Percentiles rank a stretch among this genome's conserved stretches.
Evolutionary conservation across 2,113 vertebrate genomes (phyloP).

Genomic region (Campylomormyrus numenius): DNA sequence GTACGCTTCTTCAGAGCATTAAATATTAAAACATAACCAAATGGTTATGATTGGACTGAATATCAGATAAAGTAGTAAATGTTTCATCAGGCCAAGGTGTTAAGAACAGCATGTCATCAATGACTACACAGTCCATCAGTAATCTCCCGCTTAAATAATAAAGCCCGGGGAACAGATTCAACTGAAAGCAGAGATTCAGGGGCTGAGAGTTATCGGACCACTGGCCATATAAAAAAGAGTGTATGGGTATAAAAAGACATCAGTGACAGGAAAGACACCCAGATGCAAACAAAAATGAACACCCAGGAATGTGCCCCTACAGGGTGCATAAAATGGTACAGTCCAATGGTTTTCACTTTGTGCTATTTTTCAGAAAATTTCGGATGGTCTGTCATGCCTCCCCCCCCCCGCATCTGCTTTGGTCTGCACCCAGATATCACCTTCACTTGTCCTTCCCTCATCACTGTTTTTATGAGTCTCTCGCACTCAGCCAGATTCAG

Average conservation of each 20-base stretch:
- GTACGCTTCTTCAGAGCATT: background rate
- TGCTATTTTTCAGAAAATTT: background rate
- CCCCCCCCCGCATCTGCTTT: background rate
- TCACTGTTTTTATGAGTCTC: background rate
- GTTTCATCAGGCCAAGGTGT: background rate
- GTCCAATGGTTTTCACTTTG: background rate
- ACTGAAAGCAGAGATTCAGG: background rate
- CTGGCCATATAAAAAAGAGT: background rate
- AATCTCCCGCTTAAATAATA: background rate
- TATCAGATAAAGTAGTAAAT: background rate
- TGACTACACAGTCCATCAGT: background rate
- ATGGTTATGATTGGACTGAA: background rate
- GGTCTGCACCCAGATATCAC: background rate
- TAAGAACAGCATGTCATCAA: background rate
- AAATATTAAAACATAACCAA: background rate
- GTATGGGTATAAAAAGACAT: background rate
- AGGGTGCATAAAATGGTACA: background rate
- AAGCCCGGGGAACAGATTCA: background rate
- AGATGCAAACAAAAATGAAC: background rate
- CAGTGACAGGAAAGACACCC: background rate
- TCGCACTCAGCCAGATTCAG: background rate
- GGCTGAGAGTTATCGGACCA: background rate
- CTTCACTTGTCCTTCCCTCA: background rate
- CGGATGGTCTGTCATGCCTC: background rate
- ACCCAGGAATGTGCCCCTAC: background rate